phyloP scores from a whole-genome alignment of 2,797 vertebrate species.

The Rhinophrynus dorsalis region DNA sequence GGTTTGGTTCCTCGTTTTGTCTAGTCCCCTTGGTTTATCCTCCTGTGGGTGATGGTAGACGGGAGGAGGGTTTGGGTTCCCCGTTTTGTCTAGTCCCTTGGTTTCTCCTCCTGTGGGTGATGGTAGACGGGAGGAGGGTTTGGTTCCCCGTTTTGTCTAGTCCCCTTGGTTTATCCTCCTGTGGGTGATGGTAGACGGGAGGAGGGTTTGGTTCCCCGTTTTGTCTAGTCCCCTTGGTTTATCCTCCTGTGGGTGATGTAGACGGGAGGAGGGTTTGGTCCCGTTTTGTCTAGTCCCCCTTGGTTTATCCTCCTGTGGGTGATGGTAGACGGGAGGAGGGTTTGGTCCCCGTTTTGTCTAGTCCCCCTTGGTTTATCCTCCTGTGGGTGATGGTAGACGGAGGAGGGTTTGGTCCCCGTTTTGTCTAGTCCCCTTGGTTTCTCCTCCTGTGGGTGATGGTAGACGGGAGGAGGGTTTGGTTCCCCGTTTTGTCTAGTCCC shows the following conservation, averaged over 20 bases:
- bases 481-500: not conserved
- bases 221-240: not conserved
- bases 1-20: not conserved
- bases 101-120: not conserved
- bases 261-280: too few relatives aligned
- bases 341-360: not conserved
- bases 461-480: too few relatives aligned
- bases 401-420: not conserved
- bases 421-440: not conserved
- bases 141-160: not conserved
- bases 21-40: not conserved
- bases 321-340: too few relatives aligned
- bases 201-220: not conserved
- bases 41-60: too few relatives aligned
- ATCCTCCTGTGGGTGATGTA: too few relatives aligned
- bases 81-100: not conserved
- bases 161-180: not conserved
- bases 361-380: not conserved
- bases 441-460: too few relatives aligned
- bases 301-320: not conserved
- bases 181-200: too few relatives aligned
- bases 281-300: slow-evolving; percentile 3
- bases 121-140: too few relatives aligned
- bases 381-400: too few relatives aligned
- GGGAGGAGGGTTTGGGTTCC: too few relatives aligned